phyloP scores from a whole-genome alignment of 2,888 invertebrate genomes.

The Alcis repandata region DNA sequence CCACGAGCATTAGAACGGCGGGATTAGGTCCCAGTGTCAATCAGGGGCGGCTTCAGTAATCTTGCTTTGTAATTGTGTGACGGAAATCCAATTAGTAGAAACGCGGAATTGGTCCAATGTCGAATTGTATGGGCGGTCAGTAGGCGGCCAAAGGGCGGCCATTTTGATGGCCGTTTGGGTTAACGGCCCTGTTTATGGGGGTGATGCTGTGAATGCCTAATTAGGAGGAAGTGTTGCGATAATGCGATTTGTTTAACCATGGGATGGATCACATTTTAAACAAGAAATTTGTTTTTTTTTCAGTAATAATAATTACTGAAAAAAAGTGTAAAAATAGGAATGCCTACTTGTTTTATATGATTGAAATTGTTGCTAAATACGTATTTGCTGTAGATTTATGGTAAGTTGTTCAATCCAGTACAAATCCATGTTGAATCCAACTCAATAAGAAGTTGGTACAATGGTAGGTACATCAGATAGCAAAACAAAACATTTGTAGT shows the following conservation, averaged over 20 bases:
- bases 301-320: too few species aligned
- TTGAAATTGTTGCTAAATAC: too few species aligned
- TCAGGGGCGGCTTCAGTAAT: constrained; percentile 69
- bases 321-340: too few species aligned
- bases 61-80: constrained; percentile 69
- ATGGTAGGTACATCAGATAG: too few species aligned
- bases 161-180: constrained; percentile 28
- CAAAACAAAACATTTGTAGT: too few species aligned
- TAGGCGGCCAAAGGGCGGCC: constrained; percentile 24
- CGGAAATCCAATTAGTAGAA: constrained; percentile 64
- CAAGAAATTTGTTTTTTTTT: too few species aligned
- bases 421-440: too few species aligned
- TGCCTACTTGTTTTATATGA: too few species aligned
- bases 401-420: too few species aligned
- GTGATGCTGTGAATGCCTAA: constrained; percentile 32
- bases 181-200: constrained; percentile 34
- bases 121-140: constrained; percentile 39
- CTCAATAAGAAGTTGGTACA: too few species aligned
- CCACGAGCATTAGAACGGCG: constrained; percentile 52
- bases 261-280: not conserved
- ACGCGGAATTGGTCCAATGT: constrained; percentile 40
- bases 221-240: constrained; percentile 15
- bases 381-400: too few species aligned
- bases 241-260: constrained; percentile 21
- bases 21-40: constrained; percentile 70